Base-by-base conservation (phyloP, 2,797 vertebrate genomes). In the Scyliorhinus canicula region DNA sequence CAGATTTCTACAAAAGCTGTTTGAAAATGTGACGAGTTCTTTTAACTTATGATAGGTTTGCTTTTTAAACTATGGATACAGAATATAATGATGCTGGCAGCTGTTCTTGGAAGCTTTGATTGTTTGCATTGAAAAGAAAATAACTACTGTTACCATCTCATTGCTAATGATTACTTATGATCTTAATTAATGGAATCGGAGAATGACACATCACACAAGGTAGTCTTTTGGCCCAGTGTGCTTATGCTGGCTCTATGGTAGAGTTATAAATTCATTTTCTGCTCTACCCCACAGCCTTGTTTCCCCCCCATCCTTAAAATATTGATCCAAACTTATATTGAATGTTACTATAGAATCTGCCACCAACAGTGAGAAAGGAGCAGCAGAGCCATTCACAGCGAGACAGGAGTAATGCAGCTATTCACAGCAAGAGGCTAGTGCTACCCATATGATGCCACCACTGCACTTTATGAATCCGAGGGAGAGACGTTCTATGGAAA, bases 81-180 rank as follows among this genome's bases (percentile, higher is more conserved):
- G 86, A n/a, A 63, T 63, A 91, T 24, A 40, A 90, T 63, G 19
- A 91, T n/a, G 57, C 16, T 91, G 55, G 14, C 5, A 60, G 52
- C 44, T 40, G 3, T 63, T 63, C 35, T 40, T 40, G n/a, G 55
- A 60, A 91, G 57, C 57, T 63, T 60, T 16, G n/a, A n/a, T 24
- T 63, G n/a, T 57, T 91, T 91, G 14, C 21, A 63, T 40, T 91
- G 24, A n/a, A 91, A 91, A 88, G 85, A 35, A 91, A 91, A 63
- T 90, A 90, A 91, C 77, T 21, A 40, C 86, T 2, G 8, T 21
- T 21, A 55, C 85, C 4, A 9, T 86, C 85, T 1, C 50, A 86
- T 55, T 55, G 52, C 85, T 31, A 86, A 55, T 86, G 50, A 86
- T 86, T 55, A 86, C 12, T 26, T 28, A 86, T 14, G 11, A 12